Evolutionary conservation across 2,797 vertebrate genomes (phyloP).

Genomic region (Cygnus olor): DNA sequence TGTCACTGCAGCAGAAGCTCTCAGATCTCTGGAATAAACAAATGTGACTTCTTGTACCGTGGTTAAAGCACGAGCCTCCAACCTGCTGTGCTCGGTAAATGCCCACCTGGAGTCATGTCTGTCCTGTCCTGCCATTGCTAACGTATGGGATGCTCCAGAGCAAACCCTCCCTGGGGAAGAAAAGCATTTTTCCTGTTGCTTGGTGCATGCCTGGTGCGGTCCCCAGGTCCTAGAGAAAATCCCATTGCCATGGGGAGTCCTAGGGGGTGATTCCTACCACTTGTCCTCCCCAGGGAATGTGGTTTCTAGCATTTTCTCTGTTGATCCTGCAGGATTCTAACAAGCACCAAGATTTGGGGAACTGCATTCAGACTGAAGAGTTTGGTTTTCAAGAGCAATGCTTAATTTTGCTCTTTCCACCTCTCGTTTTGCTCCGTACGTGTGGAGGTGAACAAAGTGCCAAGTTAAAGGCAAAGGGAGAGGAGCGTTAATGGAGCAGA

Average conservation of each 20-base stretch:
- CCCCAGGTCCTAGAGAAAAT: not conserved
- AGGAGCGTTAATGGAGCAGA: not conserved
- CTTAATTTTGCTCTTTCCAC: not conserved
- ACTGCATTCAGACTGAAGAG: not conserved
- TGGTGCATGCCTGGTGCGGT: rapidly evolving
- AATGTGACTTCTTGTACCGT: not conserved
- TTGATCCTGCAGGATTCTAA: not conserved
- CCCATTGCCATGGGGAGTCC: rapidly evolving
- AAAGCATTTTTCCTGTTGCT: rapidly evolving
- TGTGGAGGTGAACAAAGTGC: not conserved
- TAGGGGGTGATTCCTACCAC: rapidly evolving
- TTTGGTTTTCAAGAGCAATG: not conserved
- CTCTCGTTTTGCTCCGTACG: rapidly evolving
- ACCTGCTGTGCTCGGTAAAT: rapidly evolving
- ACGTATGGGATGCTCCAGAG: rapidly evolving
- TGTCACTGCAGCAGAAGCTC: not conserved
- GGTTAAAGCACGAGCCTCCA: rapidly evolving
- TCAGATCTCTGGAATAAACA: not conserved
- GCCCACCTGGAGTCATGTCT: not conserved
- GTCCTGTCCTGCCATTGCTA: not conserved
- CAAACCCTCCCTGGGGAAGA: not conserved
- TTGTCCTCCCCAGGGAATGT: not conserved
- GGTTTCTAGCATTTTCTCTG: not conserved
- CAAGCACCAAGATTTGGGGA: not conserved
- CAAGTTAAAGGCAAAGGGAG: not conserved